Evolutionary conservation across 2,888 invertebrate genomes (phyloP), one percentile per base, ranked within the genome.

Genomic region (Busseola fusca): DNA sequence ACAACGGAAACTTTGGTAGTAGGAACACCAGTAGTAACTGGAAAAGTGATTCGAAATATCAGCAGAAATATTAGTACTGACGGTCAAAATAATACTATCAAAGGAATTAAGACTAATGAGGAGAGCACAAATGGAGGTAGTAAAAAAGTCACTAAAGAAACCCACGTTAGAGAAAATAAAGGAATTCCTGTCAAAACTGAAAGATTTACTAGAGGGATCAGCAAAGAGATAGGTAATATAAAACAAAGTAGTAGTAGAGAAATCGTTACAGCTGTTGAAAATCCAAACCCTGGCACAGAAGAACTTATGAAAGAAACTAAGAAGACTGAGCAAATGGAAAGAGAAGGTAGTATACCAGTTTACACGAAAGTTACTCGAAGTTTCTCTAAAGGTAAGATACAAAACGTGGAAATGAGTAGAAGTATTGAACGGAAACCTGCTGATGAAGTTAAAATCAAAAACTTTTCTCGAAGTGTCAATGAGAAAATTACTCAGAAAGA

Each of bases 251-350:
- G 30, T n/a, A 70, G 42, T n/a, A 54, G 40, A 56, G 63, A 82
- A 40, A 58, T 10, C 2, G 10, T 50, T 16, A 73, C 37, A 63
- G 34, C 60, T 27, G 25, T 18, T 16, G 68, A 82, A 67, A 58
- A 64, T 64, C 60, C 40, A 48, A 78, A 30, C 25, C 50, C 77
- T 57, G 64, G 69, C 25, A 70, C 63, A 27, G 42, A 52, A 67
- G 59, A 14, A 21, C 25, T 56, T 10, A 67, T 67, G 50, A 69
- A 76, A 27, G 81, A 72, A 25, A 68, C n/a, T 4, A 48, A 69
- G 14, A 69, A 50, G 48, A 76, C 83, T 67, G 87, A 88, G 16
- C 72, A 82, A 59, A 71, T 78, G 40, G 62, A 75, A 16, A 88
- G 81, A 70, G 70, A 73, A 56, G 45, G n/a, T 18, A 42, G 25